Conservation (phyloP, 2,888 invertebrate species). For the Tipula lateralis region DNA sequence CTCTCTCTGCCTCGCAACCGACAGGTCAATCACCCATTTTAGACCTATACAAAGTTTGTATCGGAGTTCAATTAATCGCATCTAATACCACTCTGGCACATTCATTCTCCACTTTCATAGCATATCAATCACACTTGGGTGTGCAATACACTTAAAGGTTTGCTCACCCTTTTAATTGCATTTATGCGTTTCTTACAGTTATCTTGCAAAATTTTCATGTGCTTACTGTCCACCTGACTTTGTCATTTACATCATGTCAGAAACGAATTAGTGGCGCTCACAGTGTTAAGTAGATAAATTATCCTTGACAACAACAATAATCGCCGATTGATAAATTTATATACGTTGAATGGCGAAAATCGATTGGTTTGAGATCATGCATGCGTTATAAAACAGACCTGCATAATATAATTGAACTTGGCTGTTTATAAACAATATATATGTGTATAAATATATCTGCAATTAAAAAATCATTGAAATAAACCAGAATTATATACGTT, state of each 20-base stretch:
- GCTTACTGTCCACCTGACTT: too few species aligned
- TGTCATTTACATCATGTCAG: background rate
- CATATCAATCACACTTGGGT: too few species aligned
- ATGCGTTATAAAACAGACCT: background rate
- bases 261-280: background rate
- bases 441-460: background rate
- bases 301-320: background rate
- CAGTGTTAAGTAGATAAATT: background rate
- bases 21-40: too few species aligned
- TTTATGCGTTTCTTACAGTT: too few species aligned
- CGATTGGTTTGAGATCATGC: background rate
- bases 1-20: too few species aligned
- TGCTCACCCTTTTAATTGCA: too few species aligned
- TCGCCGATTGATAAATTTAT: background rate
- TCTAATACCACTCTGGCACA: too few species aligned
- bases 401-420: background rate
- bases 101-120: too few species aligned
- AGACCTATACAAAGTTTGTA: too few species aligned
- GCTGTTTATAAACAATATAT: background rate
- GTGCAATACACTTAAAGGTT: too few species aligned
- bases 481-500: background rate
- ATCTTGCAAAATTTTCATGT: too few species aligned
- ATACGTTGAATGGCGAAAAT: background rate
- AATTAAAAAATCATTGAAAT: slow-evolving; percentile 15
- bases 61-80: too few species aligned